These are phyloP conservation scores for Empidonax traillii DNA, from an alignment of 2,113 vertebrate genomes.

Conservation along the genomic window DNA sequence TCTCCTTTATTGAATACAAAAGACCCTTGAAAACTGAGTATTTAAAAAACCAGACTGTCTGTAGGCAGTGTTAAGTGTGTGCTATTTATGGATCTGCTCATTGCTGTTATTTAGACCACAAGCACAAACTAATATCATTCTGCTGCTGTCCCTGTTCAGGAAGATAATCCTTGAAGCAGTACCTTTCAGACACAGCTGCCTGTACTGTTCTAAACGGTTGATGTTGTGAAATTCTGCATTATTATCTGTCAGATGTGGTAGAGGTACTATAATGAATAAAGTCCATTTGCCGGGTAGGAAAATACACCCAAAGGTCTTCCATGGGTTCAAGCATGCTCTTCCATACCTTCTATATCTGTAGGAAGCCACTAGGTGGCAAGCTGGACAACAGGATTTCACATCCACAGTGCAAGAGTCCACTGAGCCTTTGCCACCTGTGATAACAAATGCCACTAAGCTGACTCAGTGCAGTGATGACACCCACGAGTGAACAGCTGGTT, in stretches of 20 bases:
- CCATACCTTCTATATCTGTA: not conserved
- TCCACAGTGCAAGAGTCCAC: not conserved
- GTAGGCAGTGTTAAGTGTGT: not conserved
- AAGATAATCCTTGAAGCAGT: not conserved
- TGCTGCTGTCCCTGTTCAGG: not conserved
- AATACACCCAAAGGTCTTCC: not conserved
- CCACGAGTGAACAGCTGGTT: not conserved
- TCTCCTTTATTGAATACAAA: not conserved
- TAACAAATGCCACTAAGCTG: not conserved
- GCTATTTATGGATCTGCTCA: not conserved
- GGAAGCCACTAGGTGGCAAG: slow-evolving; percentile 46
- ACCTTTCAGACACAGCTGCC: not conserved
- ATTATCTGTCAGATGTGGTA: not conserved
- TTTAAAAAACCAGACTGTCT: not conserved
- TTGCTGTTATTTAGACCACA: not conserved
- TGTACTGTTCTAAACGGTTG: not conserved
- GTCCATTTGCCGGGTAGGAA: not conserved
- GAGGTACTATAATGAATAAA: not conserved
- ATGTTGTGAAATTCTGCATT: not conserved
- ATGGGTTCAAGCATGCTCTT: not conserved
- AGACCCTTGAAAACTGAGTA: not conserved
- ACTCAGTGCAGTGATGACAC: not conserved
- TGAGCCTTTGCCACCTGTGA: not conserved
- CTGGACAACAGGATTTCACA: not conserved
- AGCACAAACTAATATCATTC: not conserved